phyloP scores from a whole-genome alignment of 2,888 invertebrate species.

The Pyralis farinalis region DNA sequence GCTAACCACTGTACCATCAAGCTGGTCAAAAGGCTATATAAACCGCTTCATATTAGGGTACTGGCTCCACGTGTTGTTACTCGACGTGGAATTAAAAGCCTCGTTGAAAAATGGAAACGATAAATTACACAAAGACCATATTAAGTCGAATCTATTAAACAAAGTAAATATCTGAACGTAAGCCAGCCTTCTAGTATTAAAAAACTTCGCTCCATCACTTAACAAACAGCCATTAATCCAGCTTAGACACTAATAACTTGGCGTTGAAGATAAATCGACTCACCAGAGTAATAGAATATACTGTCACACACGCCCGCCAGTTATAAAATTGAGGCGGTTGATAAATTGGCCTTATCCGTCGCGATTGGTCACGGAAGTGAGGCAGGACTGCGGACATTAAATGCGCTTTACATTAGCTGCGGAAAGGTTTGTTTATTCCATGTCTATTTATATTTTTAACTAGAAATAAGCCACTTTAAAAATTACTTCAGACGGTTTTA shows the following conservation, averaged over 20 bases:
- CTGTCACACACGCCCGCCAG: not conserved
- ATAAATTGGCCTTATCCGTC: not conserved
- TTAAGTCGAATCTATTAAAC: not conserved
- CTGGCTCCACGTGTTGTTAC: too few relatives aligned
- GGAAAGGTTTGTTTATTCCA: too few relatives aligned
- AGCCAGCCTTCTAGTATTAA: constrained; percentile 26
- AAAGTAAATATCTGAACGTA: not conserved
- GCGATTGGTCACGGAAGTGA: not conserved
- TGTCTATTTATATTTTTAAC: too few relatives aligned
- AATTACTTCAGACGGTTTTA: too few relatives aligned
- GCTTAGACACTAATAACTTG: constrained; percentile 64
- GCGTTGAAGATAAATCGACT: constrained; percentile 65
- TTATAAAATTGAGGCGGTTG: not conserved
- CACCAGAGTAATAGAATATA: constrained; percentile 58
- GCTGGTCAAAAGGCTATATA: too few relatives aligned
- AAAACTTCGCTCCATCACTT: constrained; percentile 48
- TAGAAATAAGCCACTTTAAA: too few relatives aligned
- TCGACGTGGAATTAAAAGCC: too few relatives aligned
- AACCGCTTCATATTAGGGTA: too few relatives aligned
- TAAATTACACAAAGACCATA: too few relatives aligned
- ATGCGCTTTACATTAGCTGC: too few relatives aligned
- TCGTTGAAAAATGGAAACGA: too few relatives aligned
- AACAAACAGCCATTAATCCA: constrained; percentile 74
- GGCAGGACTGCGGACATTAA: not conserved
- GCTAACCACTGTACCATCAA: too few relatives aligned